phyloP scores from a whole-genome alignment of 1,140 invertebrate species.

The Theocolax elegans region DNA sequence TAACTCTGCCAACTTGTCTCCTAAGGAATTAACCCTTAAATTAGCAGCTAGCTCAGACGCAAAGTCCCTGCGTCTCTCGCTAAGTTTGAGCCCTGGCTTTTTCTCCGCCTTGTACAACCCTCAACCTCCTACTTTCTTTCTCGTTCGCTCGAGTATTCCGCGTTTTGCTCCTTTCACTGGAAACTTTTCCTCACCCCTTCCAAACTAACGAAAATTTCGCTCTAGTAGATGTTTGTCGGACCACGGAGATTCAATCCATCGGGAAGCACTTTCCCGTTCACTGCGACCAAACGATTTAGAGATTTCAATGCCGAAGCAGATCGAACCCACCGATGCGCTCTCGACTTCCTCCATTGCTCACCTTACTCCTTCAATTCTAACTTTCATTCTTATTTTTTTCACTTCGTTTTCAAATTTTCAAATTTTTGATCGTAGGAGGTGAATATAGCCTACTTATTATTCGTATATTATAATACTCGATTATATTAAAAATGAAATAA shows the following conservation, averaged over 20 bases:
- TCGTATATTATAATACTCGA: no score
- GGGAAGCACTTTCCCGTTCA: slow-evolving; percentile 36
- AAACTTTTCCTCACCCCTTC: no score
- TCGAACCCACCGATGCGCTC: slow-evolving; percentile 24
- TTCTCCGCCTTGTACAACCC: slow-evolving; percentile 16
- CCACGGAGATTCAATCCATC: slow-evolving; percentile 34
- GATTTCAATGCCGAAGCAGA: slow-evolving; percentile 58
- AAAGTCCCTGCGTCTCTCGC: slow-evolving; percentile 65
- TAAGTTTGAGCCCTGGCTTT: slow-evolving; percentile 59
- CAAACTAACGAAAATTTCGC: no score
- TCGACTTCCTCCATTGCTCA: no score
- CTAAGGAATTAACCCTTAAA: slow-evolving; percentile 70
- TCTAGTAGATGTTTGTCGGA: no score
- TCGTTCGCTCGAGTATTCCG: no score
- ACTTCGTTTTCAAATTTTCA: no score
- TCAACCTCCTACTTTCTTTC: background rate
- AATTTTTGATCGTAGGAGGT: no score
- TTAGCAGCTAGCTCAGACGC: slow-evolving; percentile 68
- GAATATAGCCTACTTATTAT: no score
- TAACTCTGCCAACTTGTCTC: slow-evolving; percentile 70
- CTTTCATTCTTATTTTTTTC: background rate
- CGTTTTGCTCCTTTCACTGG: no score
- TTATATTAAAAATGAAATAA: no score
- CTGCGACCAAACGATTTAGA: slow-evolving; percentile 43
- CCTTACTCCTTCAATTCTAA: background rate